Evolutionary conservation across 2,113 vertebrate genomes (phyloP), one percentile per base, ranked within the genome.

Genomic region (Trichechus manatus): DNA sequence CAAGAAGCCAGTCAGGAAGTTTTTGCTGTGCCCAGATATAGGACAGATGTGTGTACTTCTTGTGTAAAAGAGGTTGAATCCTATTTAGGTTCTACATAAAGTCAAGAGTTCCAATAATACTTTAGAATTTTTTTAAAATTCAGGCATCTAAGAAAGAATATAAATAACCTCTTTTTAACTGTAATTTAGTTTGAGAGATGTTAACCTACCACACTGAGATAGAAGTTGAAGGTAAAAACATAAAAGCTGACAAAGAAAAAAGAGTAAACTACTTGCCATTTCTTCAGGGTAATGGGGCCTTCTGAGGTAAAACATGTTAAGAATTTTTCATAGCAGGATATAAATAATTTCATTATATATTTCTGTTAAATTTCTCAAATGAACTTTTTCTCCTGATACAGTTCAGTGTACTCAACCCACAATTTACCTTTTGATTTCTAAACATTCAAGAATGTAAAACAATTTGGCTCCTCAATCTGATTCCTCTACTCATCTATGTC

Each of bases 41-140:
- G 92, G 47, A 78, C 15, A 94, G 95, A 79, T 93, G 84, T 66
- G 64, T 64, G 23, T 25, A 29, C n/a, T 72, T 6, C 22, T 82
- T 75, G 19, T 31, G 17, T 75, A 29, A 68, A 83, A 22, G 6
- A 5, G 6, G 6, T 56, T 84, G 19, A 91, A 81, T 75, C 64
- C 5, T 42, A 44, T 78, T 89, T 85, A 33, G 33, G 11, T 31
- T 79, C 31, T 89, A 88, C 13, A 5, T 79, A 8, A 89, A 85
- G 9, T 70, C 25, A 93, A 70, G 9, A 0, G 0, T 94, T 70
- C 13, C 1, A 89, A 39, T 79, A 88, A 44, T 33, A 56, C 29
- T 56, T 14, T 23, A 42, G 4, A 72, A 25, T 64, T 74, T 75
- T 47, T 66, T 59, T 39, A 11, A 70, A 44, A 59, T 70, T 95